Percentiles rank a stretch among this genome's conserved stretches.
These are phyloP conservation scores for Catharus minimus DNA, from an alignment of 2,113 vertebrate genomes.

Conservation along the genomic window DNA sequence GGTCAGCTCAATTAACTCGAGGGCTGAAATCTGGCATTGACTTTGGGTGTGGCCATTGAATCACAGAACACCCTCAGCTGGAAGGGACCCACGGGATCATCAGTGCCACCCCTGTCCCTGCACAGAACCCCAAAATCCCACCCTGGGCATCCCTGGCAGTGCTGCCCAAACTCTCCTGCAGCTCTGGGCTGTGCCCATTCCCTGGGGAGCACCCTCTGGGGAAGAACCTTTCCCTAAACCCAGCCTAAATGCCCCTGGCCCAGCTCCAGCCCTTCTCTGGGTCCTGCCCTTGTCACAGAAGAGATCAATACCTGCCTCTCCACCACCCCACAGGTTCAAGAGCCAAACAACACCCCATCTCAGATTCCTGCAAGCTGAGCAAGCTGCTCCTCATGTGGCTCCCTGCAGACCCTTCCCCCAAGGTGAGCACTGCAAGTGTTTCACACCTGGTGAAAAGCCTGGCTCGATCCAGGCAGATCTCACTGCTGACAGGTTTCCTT, in stretches of 20 bases:
- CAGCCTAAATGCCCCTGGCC: accelerated
- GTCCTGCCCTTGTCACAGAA: accelerated
- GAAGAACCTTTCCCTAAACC: neutral
- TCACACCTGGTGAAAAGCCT: neutral
- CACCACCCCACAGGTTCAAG: neutral
- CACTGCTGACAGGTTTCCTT: neutral
- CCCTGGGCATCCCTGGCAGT: neutral
- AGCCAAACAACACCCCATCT: neutral
- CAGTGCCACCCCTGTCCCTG: neutral
- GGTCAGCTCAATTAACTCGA: neutral
- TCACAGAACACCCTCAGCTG: neutral
- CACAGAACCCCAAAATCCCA: neutral
- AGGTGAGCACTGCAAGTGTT: neutral
- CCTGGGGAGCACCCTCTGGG: neutral
- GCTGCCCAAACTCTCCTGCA: accelerated
- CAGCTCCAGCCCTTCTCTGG: accelerated
- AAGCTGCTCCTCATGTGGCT: neutral
- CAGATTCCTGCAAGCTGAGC: neutral
- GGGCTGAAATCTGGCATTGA: neutral
- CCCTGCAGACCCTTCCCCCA: neutral
- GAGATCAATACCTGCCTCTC: neutral
- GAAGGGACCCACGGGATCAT: neutral
- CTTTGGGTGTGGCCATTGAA: neutral
- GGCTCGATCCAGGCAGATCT: neutral
- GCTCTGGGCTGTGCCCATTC: accelerated